Conservation (phyloP, 2,888 invertebrate species). For the Eupithecia vulgata region DNA sequence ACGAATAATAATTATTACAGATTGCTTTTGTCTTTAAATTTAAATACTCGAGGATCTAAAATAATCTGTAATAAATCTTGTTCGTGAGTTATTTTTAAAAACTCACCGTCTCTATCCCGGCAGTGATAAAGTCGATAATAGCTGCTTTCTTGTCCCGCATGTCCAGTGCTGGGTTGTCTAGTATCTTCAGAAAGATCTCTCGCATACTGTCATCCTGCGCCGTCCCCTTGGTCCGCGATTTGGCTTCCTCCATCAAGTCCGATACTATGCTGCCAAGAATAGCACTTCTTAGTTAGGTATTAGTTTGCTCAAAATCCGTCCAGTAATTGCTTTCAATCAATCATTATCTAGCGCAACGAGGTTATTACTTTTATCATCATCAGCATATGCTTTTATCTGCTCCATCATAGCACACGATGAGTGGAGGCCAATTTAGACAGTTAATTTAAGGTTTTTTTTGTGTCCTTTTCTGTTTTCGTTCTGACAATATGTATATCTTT, state of each 20-base stretch:
- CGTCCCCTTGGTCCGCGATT: slow-evolving; percentile 82
- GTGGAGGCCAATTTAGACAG: too few species aligned
- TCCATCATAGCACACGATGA: too few species aligned
- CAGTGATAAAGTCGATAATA: slow-evolving; percentile 93
- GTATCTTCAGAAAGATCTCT: slow-evolving; percentile 90
- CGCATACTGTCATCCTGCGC: slow-evolving; percentile 85
- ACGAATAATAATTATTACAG: too few species aligned
- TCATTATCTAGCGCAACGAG: too few species aligned
- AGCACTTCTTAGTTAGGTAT: slow-evolving; percentile 16
- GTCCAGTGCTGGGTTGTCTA: slow-evolving; percentile 88
- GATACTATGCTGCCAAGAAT: slow-evolving; percentile 86
- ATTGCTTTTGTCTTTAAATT: too few species aligned
- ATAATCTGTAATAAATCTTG: background rate
- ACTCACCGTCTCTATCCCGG: slow-evolving; percentile 92
- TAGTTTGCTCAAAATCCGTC: slow-evolving; percentile 20
- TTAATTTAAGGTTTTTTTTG: too few species aligned
- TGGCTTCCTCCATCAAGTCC: slow-evolving; percentile 89
- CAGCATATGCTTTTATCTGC: too few species aligned
- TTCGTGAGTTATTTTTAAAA: background rate
- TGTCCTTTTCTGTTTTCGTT: too few species aligned
- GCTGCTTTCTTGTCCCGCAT: slow-evolving; percentile 92
- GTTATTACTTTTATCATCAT: too few species aligned
- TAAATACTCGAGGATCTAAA: background rate
- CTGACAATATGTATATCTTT: too few species aligned
- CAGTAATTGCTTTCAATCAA: too few species aligned